Conservation (phyloP, 2,888 invertebrate genomes). For the Pseudoips prasinana region DNA sequence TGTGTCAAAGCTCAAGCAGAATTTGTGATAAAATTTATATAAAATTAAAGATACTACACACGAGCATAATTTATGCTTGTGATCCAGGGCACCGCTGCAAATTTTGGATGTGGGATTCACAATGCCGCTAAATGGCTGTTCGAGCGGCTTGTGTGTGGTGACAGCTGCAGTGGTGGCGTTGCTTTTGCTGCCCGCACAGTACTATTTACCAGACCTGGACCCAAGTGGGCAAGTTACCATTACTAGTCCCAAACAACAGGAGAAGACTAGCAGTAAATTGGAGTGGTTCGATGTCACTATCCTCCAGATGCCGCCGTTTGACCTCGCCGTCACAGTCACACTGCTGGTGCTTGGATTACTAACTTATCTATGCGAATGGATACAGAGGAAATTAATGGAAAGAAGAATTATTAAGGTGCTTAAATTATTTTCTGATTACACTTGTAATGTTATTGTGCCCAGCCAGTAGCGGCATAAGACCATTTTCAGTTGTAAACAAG, state of each 20-base stretch:
- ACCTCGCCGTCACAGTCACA: constrained; percentile 47
- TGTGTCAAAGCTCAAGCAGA: too few relatives aligned
- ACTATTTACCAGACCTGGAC: constrained; percentile 53
- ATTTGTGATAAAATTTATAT: too few relatives aligned
- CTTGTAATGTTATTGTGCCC: too few relatives aligned
- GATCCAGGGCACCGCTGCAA: constrained; percentile 24
- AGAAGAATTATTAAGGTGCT: constrained; percentile 61
- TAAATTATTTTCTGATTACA: too few relatives aligned
- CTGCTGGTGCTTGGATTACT: constrained; percentile 45
- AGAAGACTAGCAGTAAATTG: constrained; percentile 9
- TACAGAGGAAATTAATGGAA: constrained; percentile 67
- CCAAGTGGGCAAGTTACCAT: constrained; percentile 29
- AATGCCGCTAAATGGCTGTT: constrained; percentile 58
- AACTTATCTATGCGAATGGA: constrained; percentile 61
- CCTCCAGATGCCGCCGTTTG: constrained; percentile 44
- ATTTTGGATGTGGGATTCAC: constrained; percentile 35
- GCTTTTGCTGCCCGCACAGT: constrained; percentile 57
- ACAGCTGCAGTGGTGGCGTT: constrained; percentile 46
- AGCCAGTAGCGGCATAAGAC: too few relatives aligned
- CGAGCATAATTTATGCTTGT: too few relatives aligned
- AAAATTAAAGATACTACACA: too few relatives aligned
- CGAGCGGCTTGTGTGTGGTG: constrained; percentile 52
- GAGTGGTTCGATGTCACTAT: constrained; percentile 32
- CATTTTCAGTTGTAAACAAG: too few relatives aligned
- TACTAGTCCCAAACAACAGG: constrained; percentile 11